These are phyloP conservation scores for Pygoscelis adeliae DNA, from an alignment of 2,113 vertebrate species.

Conservation along the genomic window DNA sequence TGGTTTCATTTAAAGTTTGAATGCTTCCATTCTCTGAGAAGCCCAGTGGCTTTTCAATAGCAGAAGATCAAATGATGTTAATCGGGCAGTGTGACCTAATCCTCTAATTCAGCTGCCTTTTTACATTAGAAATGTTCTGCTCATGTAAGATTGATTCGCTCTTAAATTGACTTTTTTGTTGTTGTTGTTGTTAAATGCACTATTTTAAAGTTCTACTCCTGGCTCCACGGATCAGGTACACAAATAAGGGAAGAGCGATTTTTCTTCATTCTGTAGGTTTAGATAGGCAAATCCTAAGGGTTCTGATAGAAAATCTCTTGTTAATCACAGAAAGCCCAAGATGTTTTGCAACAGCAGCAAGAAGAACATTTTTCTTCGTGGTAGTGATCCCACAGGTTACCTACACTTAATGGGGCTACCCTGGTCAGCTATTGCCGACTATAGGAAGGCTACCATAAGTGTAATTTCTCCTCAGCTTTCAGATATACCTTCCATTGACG, in stretches of 20 bases:
- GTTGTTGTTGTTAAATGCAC: not conserved
- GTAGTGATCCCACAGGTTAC: not conserved
- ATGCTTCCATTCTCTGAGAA: constrained; percentile 53
- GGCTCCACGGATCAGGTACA: not conserved
- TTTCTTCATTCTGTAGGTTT: not conserved
- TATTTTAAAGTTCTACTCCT: not conserved
- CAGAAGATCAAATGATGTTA: constrained; percentile 78
- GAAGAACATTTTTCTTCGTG: not conserved
- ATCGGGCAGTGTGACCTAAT: constrained; percentile 63
- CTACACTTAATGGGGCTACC: not conserved
- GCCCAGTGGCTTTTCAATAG: constrained; percentile 70
- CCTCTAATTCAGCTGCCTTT: constrained; percentile 75
- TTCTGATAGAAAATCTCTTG: not conserved
- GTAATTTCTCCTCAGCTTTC: not conserved
- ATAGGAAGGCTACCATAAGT: not conserved
- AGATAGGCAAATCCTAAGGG: not conserved
- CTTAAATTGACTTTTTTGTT: constrained; percentile 17
- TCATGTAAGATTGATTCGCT: constrained; percentile 58
- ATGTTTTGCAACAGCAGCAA: not conserved
- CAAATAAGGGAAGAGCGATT: not conserved
- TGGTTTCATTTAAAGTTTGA: constrained; percentile 73
- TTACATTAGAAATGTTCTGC: constrained; percentile 67
- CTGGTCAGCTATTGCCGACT: not conserved
- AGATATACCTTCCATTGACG: not conserved
- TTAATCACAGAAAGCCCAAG: not conserved